A percentile compares a stretch with the other conserved stretches of the same genome.
phyloP scores from a whole-genome alignment of 35 echinoderm and acorn worm genomes.

The Acanthaster planci region DNA sequence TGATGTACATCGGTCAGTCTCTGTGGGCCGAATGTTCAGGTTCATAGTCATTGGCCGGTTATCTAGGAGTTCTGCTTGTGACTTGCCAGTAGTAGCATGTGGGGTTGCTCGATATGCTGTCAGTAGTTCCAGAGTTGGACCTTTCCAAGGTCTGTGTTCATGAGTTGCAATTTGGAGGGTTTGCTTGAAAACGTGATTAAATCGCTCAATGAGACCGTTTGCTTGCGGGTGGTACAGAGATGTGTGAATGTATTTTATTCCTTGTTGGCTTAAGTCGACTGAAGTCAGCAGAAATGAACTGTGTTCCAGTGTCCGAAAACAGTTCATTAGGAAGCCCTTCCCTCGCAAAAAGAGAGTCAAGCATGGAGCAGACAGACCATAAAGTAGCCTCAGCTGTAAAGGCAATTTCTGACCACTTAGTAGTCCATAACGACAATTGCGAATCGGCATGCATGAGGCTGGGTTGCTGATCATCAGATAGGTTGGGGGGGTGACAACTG shows the following conservation, averaged over 20 bases:
- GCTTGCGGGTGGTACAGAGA: conserved; percentile 20
- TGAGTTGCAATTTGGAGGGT: too few species aligned
- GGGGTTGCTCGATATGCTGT: not conserved
- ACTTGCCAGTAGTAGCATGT: not conserved
- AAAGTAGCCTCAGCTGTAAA: conserved; percentile 42
- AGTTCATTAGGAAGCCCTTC: conserved; percentile 48
- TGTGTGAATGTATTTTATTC: not conserved
- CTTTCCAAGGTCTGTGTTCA: too few species aligned
- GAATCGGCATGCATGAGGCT: too few species aligned
- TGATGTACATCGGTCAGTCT: not conserved
- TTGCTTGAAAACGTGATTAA: too few species aligned
- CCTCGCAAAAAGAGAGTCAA: conserved; percentile 54
- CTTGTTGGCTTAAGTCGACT: not conserved
- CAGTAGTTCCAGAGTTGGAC: too few species aligned
- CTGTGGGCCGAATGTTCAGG: not conserved
- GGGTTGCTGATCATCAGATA: too few species aligned
- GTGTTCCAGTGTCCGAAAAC: conserved; percentile 47
- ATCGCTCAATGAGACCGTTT: conserved; percentile 14
- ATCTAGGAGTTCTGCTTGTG: not conserved
- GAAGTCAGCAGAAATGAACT: conserved; percentile 23
- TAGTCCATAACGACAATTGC: conserved; percentile 65
- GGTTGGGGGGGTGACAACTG: too few species aligned
- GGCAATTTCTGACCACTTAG: conserved; percentile 4
- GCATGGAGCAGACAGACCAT: conserved; percentile 28
- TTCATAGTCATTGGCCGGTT: not conserved